Percentiles rank a stretch among this genome's conserved stretches.
Evolutionary conservation across 2,797 vertebrate genomes (phyloP).

Genomic region (Ctenosaura bakeri): DNA sequence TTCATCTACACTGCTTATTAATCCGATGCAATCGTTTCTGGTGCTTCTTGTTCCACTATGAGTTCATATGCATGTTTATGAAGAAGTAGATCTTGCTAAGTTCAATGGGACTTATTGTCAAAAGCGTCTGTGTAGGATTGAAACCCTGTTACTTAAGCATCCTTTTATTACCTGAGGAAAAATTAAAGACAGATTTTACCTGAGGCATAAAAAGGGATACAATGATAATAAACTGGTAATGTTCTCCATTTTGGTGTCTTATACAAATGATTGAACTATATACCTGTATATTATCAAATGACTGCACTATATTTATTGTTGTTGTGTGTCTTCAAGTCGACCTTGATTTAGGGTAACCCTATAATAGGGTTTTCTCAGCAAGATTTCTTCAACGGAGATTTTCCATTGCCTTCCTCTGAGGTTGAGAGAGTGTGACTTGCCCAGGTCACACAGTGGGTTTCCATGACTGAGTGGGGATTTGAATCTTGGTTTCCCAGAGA

Average conservation of each 20-base stretch:
- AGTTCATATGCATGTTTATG: background rate
- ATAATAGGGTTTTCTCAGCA: too few species aligned
- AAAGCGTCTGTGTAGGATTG: background rate
- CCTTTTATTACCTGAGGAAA: conserved; percentile 11
- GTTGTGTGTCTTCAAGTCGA: too few species aligned
- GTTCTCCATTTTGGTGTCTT: conserved; percentile 13
- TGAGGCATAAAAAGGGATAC: background rate
- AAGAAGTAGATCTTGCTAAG: background rate
- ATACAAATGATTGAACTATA: background rate
- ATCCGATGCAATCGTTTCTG: background rate
- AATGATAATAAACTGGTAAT: background rate
- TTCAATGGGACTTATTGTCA: background rate
- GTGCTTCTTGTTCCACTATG: background rate
- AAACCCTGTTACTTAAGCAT: background rate
- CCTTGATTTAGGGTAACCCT: too few species aligned
- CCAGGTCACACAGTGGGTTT: too few species aligned
- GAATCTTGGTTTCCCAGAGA: too few species aligned
- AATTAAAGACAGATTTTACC: background rate
- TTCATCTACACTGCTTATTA: conserved; percentile 25
- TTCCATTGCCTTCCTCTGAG: too few species aligned
- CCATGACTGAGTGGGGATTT: too few species aligned
- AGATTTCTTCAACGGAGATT: too few species aligned
- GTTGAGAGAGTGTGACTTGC: too few species aligned
- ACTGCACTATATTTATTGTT: too few species aligned
- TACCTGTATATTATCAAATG: background rate